Conservation (phyloP, 2,113 vertebrate genomes). For the Haemorhous mexicanus region DNA sequence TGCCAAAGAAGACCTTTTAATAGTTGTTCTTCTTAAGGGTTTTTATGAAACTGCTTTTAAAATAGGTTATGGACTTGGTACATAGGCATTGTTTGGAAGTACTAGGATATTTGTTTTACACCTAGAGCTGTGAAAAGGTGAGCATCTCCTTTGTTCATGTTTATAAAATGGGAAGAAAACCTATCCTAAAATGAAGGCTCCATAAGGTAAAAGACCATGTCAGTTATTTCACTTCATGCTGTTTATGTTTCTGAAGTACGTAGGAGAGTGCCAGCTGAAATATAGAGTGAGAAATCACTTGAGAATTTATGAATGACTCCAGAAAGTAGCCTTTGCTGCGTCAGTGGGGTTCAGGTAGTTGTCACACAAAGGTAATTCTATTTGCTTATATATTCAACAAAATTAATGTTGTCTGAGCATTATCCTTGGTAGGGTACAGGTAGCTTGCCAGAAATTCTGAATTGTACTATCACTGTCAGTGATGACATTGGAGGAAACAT, state of each 20-base stretch:
- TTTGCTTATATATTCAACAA: not conserved
- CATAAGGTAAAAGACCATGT: not conserved
- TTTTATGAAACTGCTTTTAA: not conserved
- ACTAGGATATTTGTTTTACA: not conserved
- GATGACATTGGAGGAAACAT: not conserved
- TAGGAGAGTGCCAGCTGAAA: not conserved
- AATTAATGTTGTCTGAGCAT: not conserved
- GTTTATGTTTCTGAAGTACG: not conserved
- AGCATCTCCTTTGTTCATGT: not conserved
- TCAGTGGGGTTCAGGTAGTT: not conserved
- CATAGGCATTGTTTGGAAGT: not conserved
- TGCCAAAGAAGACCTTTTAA: not conserved
- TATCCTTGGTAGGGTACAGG: not conserved
- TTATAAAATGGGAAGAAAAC: not conserved
- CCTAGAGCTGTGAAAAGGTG: not conserved
- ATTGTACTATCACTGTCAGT: not conserved
- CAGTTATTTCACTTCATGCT: not conserved
- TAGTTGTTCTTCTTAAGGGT: not conserved
- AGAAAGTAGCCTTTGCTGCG: not conserved
- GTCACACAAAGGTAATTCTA: not conserved
- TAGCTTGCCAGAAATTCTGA: not conserved
- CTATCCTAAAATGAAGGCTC: not conserved
- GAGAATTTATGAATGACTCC: not conserved
- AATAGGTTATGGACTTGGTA: not conserved
- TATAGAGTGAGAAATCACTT: not conserved